Conservation (phyloP, 2,113 vertebrate species). For the Illadopsis cleaveri region DNA sequence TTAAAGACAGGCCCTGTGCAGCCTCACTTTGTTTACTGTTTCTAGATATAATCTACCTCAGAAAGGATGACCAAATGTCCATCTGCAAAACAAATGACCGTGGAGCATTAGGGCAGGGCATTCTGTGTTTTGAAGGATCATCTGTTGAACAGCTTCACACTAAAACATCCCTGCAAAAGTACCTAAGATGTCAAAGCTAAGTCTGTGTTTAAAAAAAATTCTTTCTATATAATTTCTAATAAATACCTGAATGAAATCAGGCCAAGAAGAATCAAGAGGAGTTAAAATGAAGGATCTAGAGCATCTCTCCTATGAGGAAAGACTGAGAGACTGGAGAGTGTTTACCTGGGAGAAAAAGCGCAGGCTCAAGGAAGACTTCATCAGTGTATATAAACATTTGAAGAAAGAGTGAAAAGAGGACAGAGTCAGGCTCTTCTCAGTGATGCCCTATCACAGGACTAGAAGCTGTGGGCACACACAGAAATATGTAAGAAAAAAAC, state of each 20-base stretch:
- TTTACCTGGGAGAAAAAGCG: background rate
- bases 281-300: background rate
- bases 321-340: background rate
- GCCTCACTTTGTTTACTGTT: background rate
- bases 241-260: background rate
- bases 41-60: background rate
- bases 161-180: background rate
- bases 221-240: background rate
- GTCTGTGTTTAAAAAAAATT: background rate
- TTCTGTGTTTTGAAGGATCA: background rate
- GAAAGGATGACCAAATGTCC: background rate
- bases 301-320: background rate
- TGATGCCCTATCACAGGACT: background rate
- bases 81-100: background rate
- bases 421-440: background rate
- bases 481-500: background rate
- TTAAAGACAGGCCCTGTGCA: background rate
- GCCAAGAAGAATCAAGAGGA: background rate
- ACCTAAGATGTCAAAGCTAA: background rate
- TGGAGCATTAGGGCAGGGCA: accelerated
- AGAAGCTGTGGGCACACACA: background rate
- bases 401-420: background rate
- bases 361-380: background rate
- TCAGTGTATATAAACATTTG: background rate
- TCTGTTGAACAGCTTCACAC: background rate